A percentile compares a stretch with the other conserved stretches of the same genome.
phyloP scores from a whole-genome alignment of 2,888 invertebrate genomes.

The Nemapogon koenigi region DNA sequence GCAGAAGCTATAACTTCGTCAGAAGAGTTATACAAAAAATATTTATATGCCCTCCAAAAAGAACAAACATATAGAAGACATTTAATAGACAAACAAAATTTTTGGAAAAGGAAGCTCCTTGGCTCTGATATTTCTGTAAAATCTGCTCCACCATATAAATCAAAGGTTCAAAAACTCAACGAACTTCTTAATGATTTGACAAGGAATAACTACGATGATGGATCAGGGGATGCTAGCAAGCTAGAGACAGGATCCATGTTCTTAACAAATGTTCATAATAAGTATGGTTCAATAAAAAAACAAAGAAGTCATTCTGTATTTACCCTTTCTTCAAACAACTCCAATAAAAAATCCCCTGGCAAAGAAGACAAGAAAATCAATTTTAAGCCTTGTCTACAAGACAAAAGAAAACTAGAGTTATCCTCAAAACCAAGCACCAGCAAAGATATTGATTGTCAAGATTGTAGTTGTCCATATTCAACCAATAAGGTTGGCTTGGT shows the following conservation, averaged over 20 bases:
- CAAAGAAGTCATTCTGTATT: slow-evolving; percentile 52
- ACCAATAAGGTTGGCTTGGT: slow-evolving; percentile 26
- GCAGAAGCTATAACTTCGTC: slow-evolving; percentile 43
- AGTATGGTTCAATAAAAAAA: slow-evolving; percentile 23
- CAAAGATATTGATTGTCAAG: slow-evolving; percentile 24
- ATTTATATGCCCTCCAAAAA: slow-evolving; percentile 41
- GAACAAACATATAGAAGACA: slow-evolving; percentile 46
- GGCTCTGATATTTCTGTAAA: slow-evolving; percentile 36
- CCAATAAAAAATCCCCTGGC: slow-evolving; percentile 17
- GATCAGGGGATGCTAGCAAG: slow-evolving; percentile 57
- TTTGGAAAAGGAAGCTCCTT: slow-evolving; percentile 46
- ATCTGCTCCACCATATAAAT: slow-evolving; percentile 18
- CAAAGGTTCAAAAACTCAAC: slow-evolving; percentile 30
- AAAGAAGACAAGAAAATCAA: slow-evolving; percentile 27
- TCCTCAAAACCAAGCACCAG: slow-evolving; percentile 26
- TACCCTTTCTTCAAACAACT: slow-evolving; percentile 45
- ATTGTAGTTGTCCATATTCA: slow-evolving; percentile 36
- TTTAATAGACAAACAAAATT: slow-evolving; percentile 43
- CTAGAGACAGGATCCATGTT: slow-evolving; percentile 30
- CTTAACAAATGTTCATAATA: slow-evolving; percentile 24
- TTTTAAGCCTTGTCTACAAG: slow-evolving; percentile 23
- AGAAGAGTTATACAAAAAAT: slow-evolving; percentile 45
- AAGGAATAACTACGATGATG: slow-evolving; percentile 50
- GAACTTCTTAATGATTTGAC: slow-evolving; percentile 49
- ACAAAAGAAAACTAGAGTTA: slow-evolving; percentile 22